Evolutionary conservation across 2,797 vertebrate genomes (phyloP).

Genomic region (Pangasius macronema): DNA sequence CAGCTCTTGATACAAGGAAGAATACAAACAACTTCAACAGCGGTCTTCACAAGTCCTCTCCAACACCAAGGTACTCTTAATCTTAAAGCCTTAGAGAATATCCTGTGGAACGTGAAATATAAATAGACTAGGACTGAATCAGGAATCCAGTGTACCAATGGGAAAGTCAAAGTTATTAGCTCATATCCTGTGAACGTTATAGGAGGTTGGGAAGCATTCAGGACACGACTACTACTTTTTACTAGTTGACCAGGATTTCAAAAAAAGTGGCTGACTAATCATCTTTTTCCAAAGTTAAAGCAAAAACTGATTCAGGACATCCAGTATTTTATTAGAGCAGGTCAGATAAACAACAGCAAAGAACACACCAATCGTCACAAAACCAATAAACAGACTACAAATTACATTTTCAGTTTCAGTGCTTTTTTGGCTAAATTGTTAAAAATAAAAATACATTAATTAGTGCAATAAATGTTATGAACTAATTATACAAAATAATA

Average conservation of each 20-base stretch:
- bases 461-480: too few species aligned
- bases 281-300: neutral
- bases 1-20: neutral
- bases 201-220: neutral
- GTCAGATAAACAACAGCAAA: neutral
- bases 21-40: neutral
- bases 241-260: neutral
- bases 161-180: conserved; percentile 2
- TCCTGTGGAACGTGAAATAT: conserved; percentile 6
- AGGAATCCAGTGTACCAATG: conserved; percentile 15
- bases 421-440: neutral
- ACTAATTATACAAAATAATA: neutral
- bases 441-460: neutral
- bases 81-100: conserved; percentile 18
- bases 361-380: neutral
- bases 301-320: neutral
- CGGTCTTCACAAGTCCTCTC: neutral
- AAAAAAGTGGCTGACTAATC: neutral
- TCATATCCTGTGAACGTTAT: conserved; percentile 15
- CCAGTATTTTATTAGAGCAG: neutral
- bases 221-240: neutral
- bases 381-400: neutral
- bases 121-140: conserved; percentile 11
- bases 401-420: neutral
- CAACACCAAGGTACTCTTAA: conserved; percentile 9